These are phyloP conservation scores for Chascanopsetta lugubris DNA, from an alignment of 2,113 vertebrate genomes.

Conservation along the genomic window DNA sequence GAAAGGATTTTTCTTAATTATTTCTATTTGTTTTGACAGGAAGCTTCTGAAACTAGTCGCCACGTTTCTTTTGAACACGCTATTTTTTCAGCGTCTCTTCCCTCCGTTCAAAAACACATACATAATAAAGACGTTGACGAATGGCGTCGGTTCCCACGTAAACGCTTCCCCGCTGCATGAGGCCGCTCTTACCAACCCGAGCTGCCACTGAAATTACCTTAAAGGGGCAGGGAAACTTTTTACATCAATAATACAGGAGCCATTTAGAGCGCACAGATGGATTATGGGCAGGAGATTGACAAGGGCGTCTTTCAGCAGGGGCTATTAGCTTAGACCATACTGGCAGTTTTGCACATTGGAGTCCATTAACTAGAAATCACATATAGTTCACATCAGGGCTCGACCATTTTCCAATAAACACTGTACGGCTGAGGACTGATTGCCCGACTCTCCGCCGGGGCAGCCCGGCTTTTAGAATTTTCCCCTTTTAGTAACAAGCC, in stretches of 20 bases:
- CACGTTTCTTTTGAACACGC: not conserved
- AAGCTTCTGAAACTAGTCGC: not conserved
- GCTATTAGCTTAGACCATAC: constrained; percentile 49
- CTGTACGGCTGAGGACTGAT: constrained; percentile 39
- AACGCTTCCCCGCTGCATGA: constrained; percentile 25
- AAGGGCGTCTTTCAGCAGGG: constrained; percentile 51
- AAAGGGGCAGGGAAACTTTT: constrained; percentile 39
- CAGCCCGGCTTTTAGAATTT: constrained; percentile 24
- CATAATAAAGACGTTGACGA: constrained; percentile 27
- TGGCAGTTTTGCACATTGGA: constrained; percentile 51
- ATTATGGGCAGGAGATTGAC: constrained; percentile 59
- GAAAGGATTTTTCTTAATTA: not conserved
- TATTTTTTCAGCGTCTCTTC: not conserved
- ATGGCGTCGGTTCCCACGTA: constrained; percentile 33
- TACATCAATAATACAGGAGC: constrained; percentile 63
- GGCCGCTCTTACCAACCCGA: constrained; percentile 28
- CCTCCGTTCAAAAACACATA: constrained; percentile 4
- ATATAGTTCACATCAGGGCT: constrained; percentile 43
- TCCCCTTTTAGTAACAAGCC: constrained; percentile 6
- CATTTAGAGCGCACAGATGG: constrained; percentile 59
- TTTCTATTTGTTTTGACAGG: not conserved
- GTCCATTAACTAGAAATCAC: constrained; percentile 53
- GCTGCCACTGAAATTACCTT: constrained; percentile 43
- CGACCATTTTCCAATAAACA: constrained; percentile 41
- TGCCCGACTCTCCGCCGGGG: constrained; percentile 13